Base-by-base conservation (phyloP, 2,888 invertebrate genomes). In the Myathropa florea region DNA sequence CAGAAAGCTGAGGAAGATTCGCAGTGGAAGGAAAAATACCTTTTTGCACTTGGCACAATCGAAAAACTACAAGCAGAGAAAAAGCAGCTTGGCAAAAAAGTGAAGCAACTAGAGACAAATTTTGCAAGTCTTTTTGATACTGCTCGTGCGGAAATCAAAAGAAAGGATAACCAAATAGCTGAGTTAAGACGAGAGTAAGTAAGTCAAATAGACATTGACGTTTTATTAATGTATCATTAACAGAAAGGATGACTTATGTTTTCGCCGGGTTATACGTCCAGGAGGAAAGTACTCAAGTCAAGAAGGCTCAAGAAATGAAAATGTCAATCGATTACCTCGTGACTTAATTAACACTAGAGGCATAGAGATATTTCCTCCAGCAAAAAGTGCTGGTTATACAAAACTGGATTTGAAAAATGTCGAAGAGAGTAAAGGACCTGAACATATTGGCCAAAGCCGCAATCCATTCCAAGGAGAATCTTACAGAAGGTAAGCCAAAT, bases 171-270 rank as follows among this genome's bases (percentile, higher is more conserved):
- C 3, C 86, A 90, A 83, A 91, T 92, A 33, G 81, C 88, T 0
- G 88, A 90, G 72, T 83, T 92, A 26, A 90, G 91, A 4, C 91
- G 89, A 73, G 92, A 92, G 92, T 92, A 89, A 89, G 91, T 89
- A 18, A 46, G 7, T 18, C n/a, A 18, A 46, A 14, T n/a, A 18
- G 4, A 4, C 1, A 57, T 21, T 24, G 9, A 55, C 0, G 28
- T 57, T 3, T 26, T 30, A 21, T n/a, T 33, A 12, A 55, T 10
- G 14, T 33, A 4, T 36, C 4, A 3, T 30, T 46, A 10, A n/a
- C 36, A 86, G 92, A 71, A 91, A 91, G 65, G 92, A 92, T 88
- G 91, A 92, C 72, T 89, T 92, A 3, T 91, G 91, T 72, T 92
- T 92, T 18, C 89, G 92, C 18, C 90, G 92, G 1, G 90, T 89